Evolutionary conservation across 2,888 invertebrate species (phyloP).

Genomic region (Nycteola revayana): DNA sequence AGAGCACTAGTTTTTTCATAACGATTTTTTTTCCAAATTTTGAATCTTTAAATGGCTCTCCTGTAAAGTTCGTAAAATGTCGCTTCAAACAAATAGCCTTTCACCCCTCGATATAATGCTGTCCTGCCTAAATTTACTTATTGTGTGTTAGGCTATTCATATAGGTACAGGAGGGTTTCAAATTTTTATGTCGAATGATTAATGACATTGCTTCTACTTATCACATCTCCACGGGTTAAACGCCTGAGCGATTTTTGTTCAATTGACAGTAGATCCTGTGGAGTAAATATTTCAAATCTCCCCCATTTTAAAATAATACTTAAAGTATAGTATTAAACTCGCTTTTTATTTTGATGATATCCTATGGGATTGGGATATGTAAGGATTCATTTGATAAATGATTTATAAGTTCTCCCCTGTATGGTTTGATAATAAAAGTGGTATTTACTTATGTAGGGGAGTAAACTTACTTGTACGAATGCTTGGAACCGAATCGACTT

Average conservation of each 20-base stretch:
- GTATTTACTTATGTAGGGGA: too few relatives aligned
- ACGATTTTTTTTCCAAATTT: too few relatives aligned
- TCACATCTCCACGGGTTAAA: slow-evolving; percentile 44
- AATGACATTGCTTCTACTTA: slow-evolving; percentile 54
- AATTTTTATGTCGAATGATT: slow-evolving; percentile 64
- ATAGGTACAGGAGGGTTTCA: slow-evolving; percentile 38
- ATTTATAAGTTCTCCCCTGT: slow-evolving; percentile 29
- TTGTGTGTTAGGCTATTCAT: not conserved
- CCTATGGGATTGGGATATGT: slow-evolving; percentile 44
- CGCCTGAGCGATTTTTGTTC: slow-evolving; percentile 64
- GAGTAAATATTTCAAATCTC: slow-evolving; percentile 47
- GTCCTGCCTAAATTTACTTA: too few relatives aligned
- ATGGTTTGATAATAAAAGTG: too few relatives aligned
- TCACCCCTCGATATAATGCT: too few relatives aligned
- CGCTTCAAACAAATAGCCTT: too few relatives aligned
- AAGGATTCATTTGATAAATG: slow-evolving; percentile 47
- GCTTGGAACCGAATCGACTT: too few relatives aligned
- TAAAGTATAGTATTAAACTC: slow-evolving; percentile 46
- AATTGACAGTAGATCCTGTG: slow-evolving; percentile 63
- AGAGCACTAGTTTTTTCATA: too few relatives aligned
- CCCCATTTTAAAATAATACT: slow-evolving; percentile 53
- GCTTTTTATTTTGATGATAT: slow-evolving; percentile 51
- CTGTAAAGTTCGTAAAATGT: too few relatives aligned
- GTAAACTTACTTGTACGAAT: too few relatives aligned
- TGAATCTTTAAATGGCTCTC: too few relatives aligned